Base-by-base conservation (phyloP, 2,113 vertebrate species). In the Xiphophorus couchianus region DNA sequence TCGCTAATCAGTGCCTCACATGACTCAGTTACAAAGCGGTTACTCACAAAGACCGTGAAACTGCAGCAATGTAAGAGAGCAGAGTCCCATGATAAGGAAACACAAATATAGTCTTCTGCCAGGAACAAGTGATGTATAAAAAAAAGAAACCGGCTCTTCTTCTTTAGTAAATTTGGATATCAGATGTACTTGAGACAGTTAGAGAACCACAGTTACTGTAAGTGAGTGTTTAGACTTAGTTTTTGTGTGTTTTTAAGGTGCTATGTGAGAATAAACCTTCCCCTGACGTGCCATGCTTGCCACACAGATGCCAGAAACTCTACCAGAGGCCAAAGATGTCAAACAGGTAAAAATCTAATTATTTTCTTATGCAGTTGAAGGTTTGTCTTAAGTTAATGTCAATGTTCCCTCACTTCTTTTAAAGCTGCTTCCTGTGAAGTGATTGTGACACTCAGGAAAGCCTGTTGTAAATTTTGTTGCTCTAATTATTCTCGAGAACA, bases 221-320 rank as follows among this genome's bases (percentile, higher is more conserved):
- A 54, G 8, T 17, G 22, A 28, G 17, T 66, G 8, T 29, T n/a
- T 51, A n/a, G 54, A 0, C 29, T 19, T 13, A 19, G 0, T 3
- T 69, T 48, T 63, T 67, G 28, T 74, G 77, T 87, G n/a, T 93
- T 84, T 28, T 12, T 84, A 96, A 95, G 19, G 86, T 94, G 90
- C 91, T 86, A 94, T 96, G 94, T 88, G 90, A 92, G 89, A 94
- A 63, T 93, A 73, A 90, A 5, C 0, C 0, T 28, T 71, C 12
- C 62, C 42, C 74, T 85, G 83, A 90, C 90, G 75, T 89, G 94
- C 94, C 85, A 98, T 97, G 97, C 94, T 97, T 81, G 95, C 96
- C 62, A 95, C 95, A 69, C 95, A 96, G 76, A 73, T 83, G 0
- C 71, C 91, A 62, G 96, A 96, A 10, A 88, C 80, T 66, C 84